phyloP scores from a whole-genome alignment of 23 tunicate species.

The Trididemnum nubilum region DNA sequence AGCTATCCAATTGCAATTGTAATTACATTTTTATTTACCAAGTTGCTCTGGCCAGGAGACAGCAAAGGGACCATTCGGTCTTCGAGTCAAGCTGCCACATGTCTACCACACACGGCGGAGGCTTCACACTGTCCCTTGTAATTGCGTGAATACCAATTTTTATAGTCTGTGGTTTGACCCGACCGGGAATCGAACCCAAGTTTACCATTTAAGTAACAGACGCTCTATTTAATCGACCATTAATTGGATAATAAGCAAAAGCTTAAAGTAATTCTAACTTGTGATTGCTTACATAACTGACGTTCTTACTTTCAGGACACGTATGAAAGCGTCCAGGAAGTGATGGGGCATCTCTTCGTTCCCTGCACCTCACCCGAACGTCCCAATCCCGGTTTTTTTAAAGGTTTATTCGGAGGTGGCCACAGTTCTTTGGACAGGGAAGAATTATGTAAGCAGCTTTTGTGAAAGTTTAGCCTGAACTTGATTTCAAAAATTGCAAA shows the following conservation, averaged over 20 bases:
- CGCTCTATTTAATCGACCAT: not conserved
- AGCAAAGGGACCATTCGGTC: too few relatives aligned
- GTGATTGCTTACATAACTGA: not conserved
- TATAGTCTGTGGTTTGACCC: too few relatives aligned
- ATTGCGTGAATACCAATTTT: too few relatives aligned
- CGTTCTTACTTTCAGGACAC: not conserved
- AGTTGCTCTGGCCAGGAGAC: too few relatives aligned
- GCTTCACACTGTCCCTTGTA: too few relatives aligned
- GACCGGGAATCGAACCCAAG: not conserved
- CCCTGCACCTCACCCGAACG: constrained; percentile 68
- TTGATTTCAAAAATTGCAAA: too few relatives aligned
- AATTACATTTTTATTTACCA: too few relatives aligned
- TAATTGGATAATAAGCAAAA: not conserved
- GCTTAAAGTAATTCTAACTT: not conserved
- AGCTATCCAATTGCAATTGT: too few relatives aligned
- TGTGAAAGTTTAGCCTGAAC: too few relatives aligned
- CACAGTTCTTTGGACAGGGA: constrained; percentile 56
- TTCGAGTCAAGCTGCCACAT: too few relatives aligned
- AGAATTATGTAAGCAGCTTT: constrained; percentile 56
- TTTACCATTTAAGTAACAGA: not conserved
- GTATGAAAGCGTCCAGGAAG: constrained; percentile 40
- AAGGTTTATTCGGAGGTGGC: constrained; percentile 75
- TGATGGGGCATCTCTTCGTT: constrained; percentile 65
- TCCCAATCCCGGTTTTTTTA: constrained; percentile 75
- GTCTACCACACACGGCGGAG: too few relatives aligned